Conservation (phyloP, 1,140 invertebrate species). For the Tetramorium parvispinum region DNA sequence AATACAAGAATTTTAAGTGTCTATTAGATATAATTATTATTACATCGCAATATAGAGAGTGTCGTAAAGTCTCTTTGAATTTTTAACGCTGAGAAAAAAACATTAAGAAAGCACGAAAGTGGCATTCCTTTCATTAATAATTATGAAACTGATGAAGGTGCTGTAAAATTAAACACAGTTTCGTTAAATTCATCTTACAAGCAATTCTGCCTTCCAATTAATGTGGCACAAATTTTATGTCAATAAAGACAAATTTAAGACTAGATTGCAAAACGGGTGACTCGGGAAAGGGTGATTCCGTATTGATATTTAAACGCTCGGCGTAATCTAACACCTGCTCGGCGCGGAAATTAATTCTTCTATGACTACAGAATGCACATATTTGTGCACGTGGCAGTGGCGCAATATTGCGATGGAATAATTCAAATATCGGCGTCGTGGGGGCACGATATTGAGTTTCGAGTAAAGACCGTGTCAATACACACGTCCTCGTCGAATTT, state of each 20-base stretch:
- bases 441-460: constrained; percentile 34
- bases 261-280: not conserved
- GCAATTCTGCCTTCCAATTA: not conserved
- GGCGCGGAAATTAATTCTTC: constrained; percentile 40
- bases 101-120: not conserved
- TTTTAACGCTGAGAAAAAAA: not conserved
- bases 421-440: constrained; percentile 46
- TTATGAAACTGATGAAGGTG: not conserved
- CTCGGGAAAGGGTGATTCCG: not conserved
- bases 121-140: not conserved
- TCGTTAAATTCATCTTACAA: not conserved
- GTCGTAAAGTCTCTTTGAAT: not conserved
- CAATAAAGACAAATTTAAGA: not conserved
- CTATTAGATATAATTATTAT: not conserved
- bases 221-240: not conserved
- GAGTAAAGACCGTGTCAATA: constrained; percentile 29
- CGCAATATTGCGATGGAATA: constrained; percentile 54
- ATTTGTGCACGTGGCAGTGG: constrained; percentile 51
- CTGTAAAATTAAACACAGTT: not conserved
- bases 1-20: not conserved
- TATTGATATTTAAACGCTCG: not conserved
- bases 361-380: constrained; percentile 4
- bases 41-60: not conserved
- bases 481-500: not conserved
- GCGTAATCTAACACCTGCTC: not conserved